Evolutionary conservation across 2,888 invertebrate genomes (phyloP), one percentile per base, ranked within the genome.

Genomic region (Lobophora halterata): DNA sequence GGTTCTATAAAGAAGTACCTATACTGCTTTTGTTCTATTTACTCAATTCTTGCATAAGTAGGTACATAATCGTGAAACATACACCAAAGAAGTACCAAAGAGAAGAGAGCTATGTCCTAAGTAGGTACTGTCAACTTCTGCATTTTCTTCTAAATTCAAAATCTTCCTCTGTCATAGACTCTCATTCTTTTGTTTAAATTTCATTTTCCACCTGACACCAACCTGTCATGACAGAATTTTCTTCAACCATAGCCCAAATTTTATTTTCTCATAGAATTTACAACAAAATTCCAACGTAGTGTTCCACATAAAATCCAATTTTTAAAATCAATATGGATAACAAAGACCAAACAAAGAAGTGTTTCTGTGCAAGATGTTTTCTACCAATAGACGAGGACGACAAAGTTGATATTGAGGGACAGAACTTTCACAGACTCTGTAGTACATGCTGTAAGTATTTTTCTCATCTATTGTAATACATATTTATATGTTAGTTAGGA

Each of bases 301-400:
- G 17, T 13, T 19, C 17, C n/a, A n/a, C n/a, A n/a, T n/a, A n/a
- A n/a, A n/a, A n/a, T n/a, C n/a, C n/a, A n/a, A n/a, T n/a, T n/a
- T n/a, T n/a, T n/a, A n/a, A n/a, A n/a, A 9, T 57, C 49, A 58
- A 42, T 46, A 82, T 79, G 78, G 76, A 77, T 46, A 73, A 67
- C 35, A 67, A 73, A 48, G 81, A 80, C 23, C 61, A 63, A 32
- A 49, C 69, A 24, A 85, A 80, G 50, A 85, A 82, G 66, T 78
- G 74, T 55, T 86, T 73, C 50, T 87, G 86, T 58, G 68, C 83
- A 24, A 65, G 82, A 58, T 87, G 86, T 56, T 86, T 86, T 50
- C 60, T 74, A 14, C 77, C 82, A 0, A 57, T 87, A 5, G 76
- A 77, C 1, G 35, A 62, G 1, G 72, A 74, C 16, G 85, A 87